Conservation (phyloP, 1,140 invertebrate species). For the Platyscapa corneri region DNA sequence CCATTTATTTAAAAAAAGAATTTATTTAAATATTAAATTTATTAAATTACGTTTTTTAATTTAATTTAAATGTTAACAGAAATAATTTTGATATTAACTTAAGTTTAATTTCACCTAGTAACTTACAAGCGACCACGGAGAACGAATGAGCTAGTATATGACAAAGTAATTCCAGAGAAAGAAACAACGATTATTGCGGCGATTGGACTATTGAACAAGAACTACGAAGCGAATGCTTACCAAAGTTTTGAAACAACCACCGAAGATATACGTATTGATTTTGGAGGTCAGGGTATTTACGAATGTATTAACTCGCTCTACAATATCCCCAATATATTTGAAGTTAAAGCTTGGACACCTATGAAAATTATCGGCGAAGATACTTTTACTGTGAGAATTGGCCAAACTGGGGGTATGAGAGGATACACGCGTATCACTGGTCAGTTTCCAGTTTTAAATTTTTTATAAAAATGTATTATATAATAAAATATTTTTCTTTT, state of each 20-base stretch:
- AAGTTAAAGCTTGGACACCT: constrained; percentile 78
- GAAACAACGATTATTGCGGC: constrained; percentile 89
- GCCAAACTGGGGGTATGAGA: constrained; percentile 86
- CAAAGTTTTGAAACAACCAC: constrained; percentile 81
- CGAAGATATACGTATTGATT: constrained; percentile 85
- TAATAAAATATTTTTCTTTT: not conserved
- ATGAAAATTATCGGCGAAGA: constrained; percentile 66
- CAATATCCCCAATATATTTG: constrained; percentile 63
- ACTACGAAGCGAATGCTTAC: constrained; percentile 89
- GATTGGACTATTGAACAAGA: constrained; percentile 86
- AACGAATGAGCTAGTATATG: constrained; percentile 83
- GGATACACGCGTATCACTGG: constrained; percentile 89
- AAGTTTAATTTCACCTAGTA: constrained; percentile 15
- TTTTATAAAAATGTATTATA: not conserved
- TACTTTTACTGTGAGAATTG: constrained; percentile 85
- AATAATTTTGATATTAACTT: too few species aligned
- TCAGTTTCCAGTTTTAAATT: constrained; percentile 53
- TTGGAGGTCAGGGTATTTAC: constrained; percentile 76
- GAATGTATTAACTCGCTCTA: constrained; percentile 73
- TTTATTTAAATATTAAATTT: too few species aligned
- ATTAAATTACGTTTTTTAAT: too few species aligned
- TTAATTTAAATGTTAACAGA: too few species aligned
- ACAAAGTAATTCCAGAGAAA: constrained; percentile 81
- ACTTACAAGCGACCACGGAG: constrained; percentile 78
- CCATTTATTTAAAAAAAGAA: too few species aligned